Percentiles rank a stretch among this genome's conserved stretches.
Conservation (phyloP, 2,888 invertebrate genomes). For the Mesorhabditis spiculigera region DNA sequence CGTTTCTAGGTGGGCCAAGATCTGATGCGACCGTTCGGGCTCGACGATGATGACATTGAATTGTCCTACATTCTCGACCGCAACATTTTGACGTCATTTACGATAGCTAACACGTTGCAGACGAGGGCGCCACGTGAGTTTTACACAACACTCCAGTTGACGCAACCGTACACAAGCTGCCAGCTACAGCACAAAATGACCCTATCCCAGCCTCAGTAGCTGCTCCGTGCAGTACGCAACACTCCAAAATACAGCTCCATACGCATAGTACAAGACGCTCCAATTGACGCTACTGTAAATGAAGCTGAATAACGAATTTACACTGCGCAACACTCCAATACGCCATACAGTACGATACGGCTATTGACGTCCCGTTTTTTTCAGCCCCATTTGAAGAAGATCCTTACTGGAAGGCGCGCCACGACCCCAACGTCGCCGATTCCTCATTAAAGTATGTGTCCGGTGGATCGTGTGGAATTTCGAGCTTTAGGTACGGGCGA, state of each 20-base stretch:
- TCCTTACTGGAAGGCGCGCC: slow-evolving; percentile 25
- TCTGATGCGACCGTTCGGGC: slow-evolving; percentile 42
- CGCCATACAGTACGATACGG: too few relatives aligned
- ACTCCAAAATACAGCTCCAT: too few relatives aligned
- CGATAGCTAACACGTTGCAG: slow-evolving; percentile 36
- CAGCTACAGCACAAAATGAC: too few relatives aligned
- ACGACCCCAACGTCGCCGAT: slow-evolving; percentile 2
- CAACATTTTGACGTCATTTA: slow-evolving; percentile 36
- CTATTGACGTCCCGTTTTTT: slow-evolving; percentile 8
- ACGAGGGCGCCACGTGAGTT: slow-evolving; percentile 30
- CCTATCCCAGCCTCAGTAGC: too few relatives aligned
- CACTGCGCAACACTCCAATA: too few relatives aligned
- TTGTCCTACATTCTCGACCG: slow-evolving; percentile 38
- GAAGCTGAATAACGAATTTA: too few relatives aligned
- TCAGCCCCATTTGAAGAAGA: slow-evolving; percentile 38
- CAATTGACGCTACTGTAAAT: too few relatives aligned
- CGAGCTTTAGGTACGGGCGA: slow-evolving; percentile 31
- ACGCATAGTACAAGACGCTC: too few relatives aligned
- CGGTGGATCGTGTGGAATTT: neutral
- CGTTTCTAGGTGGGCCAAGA: slow-evolving; percentile 38
- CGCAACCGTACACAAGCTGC: too few relatives aligned
- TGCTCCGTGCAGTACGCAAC: too few relatives aligned
- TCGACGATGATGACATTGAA: slow-evolving; percentile 44
- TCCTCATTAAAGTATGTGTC: neutral
- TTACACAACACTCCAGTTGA: too few relatives aligned